Evolutionary conservation across 2,797 vertebrate genomes (phyloP).

Genomic region (Rallus crepitans): DNA sequence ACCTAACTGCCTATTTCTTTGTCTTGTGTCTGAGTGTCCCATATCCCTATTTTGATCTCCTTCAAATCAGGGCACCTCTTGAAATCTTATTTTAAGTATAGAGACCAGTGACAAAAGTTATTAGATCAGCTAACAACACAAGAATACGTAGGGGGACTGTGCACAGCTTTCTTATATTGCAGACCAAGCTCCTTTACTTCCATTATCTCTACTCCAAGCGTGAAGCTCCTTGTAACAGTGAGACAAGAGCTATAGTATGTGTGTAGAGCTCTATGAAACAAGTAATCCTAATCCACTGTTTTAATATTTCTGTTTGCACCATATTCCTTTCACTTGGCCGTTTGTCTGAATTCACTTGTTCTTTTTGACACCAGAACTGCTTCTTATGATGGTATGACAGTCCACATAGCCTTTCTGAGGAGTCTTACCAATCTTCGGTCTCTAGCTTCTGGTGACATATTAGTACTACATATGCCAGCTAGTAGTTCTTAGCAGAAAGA

Average conservation of each 20-base stretch:
- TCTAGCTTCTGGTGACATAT: neutral
- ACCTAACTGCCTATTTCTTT: neutral
- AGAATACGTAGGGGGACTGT: too few species aligned
- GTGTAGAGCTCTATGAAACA: neutral
- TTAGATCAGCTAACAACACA: fast-evolving
- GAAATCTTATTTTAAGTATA: neutral
- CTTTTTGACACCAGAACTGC: neutral
- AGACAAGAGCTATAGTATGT: neutral
- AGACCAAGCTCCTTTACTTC: neutral
- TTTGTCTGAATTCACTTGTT: neutral
- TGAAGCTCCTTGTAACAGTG: neutral
- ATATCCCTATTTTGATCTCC: neutral
- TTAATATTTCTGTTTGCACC: neutral
- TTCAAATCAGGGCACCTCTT: neutral
- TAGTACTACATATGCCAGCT: neutral
- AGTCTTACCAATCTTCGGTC: neutral
- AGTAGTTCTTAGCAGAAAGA: neutral
- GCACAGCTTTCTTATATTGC: neutral
- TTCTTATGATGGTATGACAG: neutral
- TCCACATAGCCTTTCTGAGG: neutral
- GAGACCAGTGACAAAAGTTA: neutral
- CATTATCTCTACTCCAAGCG: neutral
- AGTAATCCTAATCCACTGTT: neutral
- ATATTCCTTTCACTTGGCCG: neutral
- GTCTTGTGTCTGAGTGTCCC: neutral